phyloP scores from a whole-genome alignment of 2,797 vertebrate species.

The Emys orbicularis region DNA sequence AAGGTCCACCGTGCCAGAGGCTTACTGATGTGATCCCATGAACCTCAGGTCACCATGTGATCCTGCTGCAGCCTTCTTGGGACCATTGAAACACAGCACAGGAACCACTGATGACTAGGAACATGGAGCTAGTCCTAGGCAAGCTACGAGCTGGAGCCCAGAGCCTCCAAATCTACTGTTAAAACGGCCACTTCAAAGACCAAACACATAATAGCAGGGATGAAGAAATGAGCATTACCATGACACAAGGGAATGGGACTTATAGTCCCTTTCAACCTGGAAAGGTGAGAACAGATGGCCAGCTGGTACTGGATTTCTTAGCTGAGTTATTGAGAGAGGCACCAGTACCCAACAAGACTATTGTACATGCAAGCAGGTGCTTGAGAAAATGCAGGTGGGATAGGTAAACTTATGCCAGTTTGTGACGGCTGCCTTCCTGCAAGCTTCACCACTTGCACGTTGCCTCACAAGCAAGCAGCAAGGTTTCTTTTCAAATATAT shows the following conservation, averaged over 20 bases:
- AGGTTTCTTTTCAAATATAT: neutral
- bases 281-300: neutral
- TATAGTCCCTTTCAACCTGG: neutral
- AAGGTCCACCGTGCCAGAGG: neutral
- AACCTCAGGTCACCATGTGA: neutral
- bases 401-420: neutral
- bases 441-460: neutral
- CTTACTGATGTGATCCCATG: fast-evolving
- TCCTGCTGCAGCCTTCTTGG: neutral
- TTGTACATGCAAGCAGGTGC: neutral
- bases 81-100: neutral
- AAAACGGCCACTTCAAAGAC: neutral
- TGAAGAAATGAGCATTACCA: neutral
- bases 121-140: neutral
- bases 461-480: neutral
- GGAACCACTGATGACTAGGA: no score
- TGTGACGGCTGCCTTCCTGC: neutral
- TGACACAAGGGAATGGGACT: neutral
- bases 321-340: neutral
- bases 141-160: neutral
- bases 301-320: neutral
- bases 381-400: neutral
- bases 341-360: neutral
- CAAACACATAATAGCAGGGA: neutral
- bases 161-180: neutral